phyloP scores from a whole-genome alignment of 2,888 invertebrate species.

The Neocrepidodera transversa region DNA sequence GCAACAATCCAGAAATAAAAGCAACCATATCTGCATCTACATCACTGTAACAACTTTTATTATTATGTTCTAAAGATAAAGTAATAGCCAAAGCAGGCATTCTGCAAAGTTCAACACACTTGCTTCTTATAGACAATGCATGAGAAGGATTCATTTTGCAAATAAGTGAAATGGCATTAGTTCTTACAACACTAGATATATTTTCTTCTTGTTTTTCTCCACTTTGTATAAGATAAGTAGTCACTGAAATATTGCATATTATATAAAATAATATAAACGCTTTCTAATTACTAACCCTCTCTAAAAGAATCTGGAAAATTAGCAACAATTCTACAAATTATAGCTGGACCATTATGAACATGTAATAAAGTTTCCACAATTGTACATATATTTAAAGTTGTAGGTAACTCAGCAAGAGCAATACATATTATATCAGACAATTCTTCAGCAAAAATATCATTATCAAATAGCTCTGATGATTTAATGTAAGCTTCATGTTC shows the following conservation, averaged over 20 bases:
- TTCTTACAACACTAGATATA: constrained; percentile 75
- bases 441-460: constrained; percentile 93
- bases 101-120: constrained; percentile 88
- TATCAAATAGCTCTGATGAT: constrained; percentile 92
- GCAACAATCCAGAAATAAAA: constrained; percentile 78
- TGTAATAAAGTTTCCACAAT: constrained; percentile 87
- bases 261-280: neutral
- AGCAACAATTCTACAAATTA: constrained; percentile 90
- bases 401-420: constrained; percentile 90
- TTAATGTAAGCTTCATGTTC: constrained; percentile 69
- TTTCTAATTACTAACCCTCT: constrained; percentile 75
- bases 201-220: constrained; percentile 92
- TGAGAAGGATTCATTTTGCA: constrained; percentile 91
- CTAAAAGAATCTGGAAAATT: constrained; percentile 93
- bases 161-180: constrained; percentile 77
- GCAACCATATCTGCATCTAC: constrained; percentile 58
- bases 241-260: constrained; percentile 66
- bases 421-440: constrained; percentile 94
- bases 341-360: constrained; percentile 87
- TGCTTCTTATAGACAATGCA: constrained; percentile 81
- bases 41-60: constrained; percentile 46
- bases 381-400: constrained; percentile 81
- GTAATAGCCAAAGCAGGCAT: constrained; percentile 89
- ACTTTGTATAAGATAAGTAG: constrained; percentile 82
- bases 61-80: constrained; percentile 74